Percentiles rank a stretch among this genome's conserved stretches.
phyloP scores from a whole-genome alignment of 2,797 vertebrate genomes.

The Microcaecilia unicolor region DNA sequence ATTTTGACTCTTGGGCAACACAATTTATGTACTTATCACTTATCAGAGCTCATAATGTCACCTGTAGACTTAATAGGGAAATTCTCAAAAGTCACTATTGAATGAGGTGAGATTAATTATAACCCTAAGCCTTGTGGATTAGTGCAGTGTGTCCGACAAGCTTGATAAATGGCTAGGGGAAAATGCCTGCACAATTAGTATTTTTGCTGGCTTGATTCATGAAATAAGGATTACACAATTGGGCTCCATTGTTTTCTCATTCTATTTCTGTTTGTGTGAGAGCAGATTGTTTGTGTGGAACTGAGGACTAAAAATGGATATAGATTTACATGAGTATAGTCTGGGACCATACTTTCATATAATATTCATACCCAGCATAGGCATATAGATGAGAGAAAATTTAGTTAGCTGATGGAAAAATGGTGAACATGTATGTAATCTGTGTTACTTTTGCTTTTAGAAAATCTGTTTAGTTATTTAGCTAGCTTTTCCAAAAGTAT shows the following conservation, averaged over 20 bases:
- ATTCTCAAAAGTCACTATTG: slow-evolving; percentile 26
- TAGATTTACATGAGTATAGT: no score
- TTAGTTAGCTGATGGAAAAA: no score
- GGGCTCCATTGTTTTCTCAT: slow-evolving; percentile 25
- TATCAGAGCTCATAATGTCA: slow-evolving; percentile 16
- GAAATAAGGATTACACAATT: slow-evolving; percentile 38
- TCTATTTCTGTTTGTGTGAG: slow-evolving; percentile 6
- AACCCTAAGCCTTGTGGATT: slow-evolving; percentile 36
- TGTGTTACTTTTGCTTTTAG: no score
- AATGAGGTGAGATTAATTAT: slow-evolving; percentile 41
- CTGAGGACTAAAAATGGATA: neutral
- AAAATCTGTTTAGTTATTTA: no score
- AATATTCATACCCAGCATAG: no score
- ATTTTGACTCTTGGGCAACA: no score
- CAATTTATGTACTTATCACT: slow-evolving; percentile 32
- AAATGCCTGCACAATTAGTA: slow-evolving; percentile 34
- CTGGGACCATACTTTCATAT: no score
- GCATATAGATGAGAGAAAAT: no score
- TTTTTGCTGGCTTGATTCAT: slow-evolving; percentile 28
- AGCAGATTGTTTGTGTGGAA: slow-evolving; percentile 23
- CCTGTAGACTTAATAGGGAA: slow-evolving; percentile 29
- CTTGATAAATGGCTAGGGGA: slow-evolving; percentile 45
- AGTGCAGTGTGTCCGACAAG: slow-evolving; percentile 36
- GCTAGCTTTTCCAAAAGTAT: no score
- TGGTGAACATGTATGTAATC: no score